Evolutionary conservation across 2,888 invertebrate genomes (phyloP), one percentile per base, ranked within the genome.

Genomic region (Stenodema calcarata): DNA sequence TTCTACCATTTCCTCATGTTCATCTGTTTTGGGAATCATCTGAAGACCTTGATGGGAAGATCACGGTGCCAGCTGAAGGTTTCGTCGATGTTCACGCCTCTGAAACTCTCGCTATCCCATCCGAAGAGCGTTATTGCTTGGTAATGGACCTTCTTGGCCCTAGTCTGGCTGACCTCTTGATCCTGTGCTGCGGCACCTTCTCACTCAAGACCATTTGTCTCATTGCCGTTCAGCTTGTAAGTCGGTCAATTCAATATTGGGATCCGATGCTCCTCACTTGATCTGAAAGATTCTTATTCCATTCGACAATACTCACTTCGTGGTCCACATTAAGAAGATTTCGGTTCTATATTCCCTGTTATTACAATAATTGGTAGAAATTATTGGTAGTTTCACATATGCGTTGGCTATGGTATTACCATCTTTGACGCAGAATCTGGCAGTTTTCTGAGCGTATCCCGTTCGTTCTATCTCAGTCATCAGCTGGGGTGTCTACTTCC

Each of bases 81-180:
- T 70, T 70, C 35, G 70, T 70, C 70, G 35, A 27, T 12, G n/a
- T 70, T 27, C 70, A 70, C 14, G 28, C 30, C 70, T 70, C 28
- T n/a, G 28, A 70, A 12, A 28, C 28, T 70, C 28, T 70, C 11
- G 11, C 16, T 27, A 70, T 70, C n/a, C 70, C 35, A 98, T 91
- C 98, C 28, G 70, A 70, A 70, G 70, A 99, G 94, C 99, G 98
- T 95, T 99, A 99, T 94, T 99, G 99, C 90, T 94, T 99, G 92
- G 99, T 99, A 91, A 97, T 99, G 97, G 99, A 99, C 93, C 94
- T 99, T 90, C 94, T 99, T 90, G 99, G 99, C 90, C 99, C 99
- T 90, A 98, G 98, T 92, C 94, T 99, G 91, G 99, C 99, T 94
- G 99, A 99, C 93, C 95, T 99, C 90, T 99, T 99, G 94, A 99